Conservation (phyloP, 2,797 vertebrate species). For the Schizothorax lantsangensis region DNA sequence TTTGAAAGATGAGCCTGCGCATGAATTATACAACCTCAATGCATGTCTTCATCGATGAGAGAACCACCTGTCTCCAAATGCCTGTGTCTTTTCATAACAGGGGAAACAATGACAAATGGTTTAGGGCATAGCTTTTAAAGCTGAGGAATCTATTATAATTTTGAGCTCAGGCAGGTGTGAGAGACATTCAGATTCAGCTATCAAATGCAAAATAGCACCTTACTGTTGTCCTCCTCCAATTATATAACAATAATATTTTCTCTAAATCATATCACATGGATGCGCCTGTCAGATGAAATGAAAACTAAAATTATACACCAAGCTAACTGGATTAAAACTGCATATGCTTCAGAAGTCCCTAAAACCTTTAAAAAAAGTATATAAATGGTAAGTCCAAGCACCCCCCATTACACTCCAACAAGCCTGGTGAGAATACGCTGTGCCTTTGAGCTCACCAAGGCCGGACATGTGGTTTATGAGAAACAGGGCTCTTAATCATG, state of each 20-base stretch:
- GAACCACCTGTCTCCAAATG: conserved; percentile 6
- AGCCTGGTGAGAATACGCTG: conserved; percentile 11
- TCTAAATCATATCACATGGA: background rate
- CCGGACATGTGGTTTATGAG: conserved; percentile 26
- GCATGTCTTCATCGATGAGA: conserved; percentile 12
- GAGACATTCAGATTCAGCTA: conserved; percentile 4
- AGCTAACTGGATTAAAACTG: background rate
- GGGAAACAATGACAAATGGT: conserved; percentile 20
- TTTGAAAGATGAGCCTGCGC: conserved; percentile 16
- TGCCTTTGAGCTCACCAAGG: conserved; percentile 28
- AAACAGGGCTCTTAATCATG: conserved; percentile 35
- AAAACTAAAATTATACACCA: background rate
- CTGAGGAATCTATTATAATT: conserved; percentile 34
- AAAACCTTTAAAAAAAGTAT: background rate
- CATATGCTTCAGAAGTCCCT: background rate
- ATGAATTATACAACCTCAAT: background rate
- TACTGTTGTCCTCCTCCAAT: background rate
- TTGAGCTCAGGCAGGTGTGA: conserved; percentile 19
- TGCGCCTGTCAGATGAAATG: background rate
- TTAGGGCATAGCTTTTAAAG: conserved; percentile 24
- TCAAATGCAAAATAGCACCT: background rate
- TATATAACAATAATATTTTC: background rate
- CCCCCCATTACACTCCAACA: background rate
- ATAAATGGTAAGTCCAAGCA: background rate
- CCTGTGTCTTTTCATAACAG: background rate